These are phyloP conservation scores for Hapalemur alaotrensis DNA, from an alignment of 2,797 vertebrate species.

Conservation along the genomic window DNA sequence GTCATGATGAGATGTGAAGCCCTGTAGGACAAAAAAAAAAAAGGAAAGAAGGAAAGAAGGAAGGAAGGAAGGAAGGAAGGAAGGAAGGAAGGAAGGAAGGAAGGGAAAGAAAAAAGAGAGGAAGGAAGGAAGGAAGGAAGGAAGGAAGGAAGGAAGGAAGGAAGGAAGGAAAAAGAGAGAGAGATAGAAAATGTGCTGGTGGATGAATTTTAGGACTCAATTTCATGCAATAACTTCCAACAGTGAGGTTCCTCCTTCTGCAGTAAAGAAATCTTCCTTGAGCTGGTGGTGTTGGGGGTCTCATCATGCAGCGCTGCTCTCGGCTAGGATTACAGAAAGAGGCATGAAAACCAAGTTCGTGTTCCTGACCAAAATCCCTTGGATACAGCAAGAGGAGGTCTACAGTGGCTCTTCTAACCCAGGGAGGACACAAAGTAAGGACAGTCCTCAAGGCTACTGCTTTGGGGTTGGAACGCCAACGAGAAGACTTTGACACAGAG, in stretches of 20 bases:
- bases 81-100: no score
- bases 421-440: background rate
- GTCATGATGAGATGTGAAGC: background rate
- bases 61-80: no score
- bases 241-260: background rate
- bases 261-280: background rate
- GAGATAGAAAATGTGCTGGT: background rate
- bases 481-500: background rate
- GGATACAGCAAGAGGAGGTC: background rate
- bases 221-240: background rate
- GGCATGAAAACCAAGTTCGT: background rate
- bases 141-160: no score
- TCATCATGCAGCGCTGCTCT: background rate
- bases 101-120: no score
- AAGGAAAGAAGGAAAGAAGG: no score
- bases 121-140: no score
- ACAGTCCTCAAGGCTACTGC: background rate
- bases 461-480: accelerated
- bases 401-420: background rate
- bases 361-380: background rate
- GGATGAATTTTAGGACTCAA: background rate
- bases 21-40: background rate
- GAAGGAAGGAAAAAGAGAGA: no score
- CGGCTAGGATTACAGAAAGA: background rate
- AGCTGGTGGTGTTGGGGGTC: background rate